Conservation (phyloP, 2,113 vertebrate genomes). For the Trichechus manatus region DNA sequence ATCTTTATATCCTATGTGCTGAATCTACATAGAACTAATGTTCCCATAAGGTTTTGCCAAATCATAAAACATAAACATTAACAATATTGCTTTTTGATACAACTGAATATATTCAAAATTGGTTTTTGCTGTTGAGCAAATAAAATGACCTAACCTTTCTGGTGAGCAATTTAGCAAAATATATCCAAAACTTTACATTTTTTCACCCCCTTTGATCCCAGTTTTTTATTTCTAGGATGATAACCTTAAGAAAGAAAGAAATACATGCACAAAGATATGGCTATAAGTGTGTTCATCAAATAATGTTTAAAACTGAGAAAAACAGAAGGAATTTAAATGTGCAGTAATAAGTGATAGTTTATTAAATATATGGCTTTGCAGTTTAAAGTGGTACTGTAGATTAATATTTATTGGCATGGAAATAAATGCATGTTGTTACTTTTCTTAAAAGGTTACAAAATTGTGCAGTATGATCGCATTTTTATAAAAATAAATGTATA, state of each 20-base stretch:
- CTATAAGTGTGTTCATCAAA: background rate
- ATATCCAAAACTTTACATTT: background rate
- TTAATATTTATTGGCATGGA: background rate
- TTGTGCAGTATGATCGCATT: background rate
- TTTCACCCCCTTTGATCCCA: background rate
- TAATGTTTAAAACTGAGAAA: background rate
- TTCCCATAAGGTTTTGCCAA: slow-evolving; percentile 39
- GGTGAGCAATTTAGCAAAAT: background rate
- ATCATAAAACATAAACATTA: background rate
- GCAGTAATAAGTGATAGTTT: background rate
- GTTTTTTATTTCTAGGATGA: background rate
- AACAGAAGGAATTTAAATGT: background rate
- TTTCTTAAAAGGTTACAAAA: background rate
- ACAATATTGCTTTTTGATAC: slow-evolving; percentile 3
- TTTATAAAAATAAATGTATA: background rate
- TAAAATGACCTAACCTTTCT: background rate
- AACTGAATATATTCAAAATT: background rate
- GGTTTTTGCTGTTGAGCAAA: background rate
- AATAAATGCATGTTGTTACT: background rate
- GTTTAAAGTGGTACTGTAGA: background rate
- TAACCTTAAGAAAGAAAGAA: background rate
- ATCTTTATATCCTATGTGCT: background rate
- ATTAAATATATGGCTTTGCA: background rate
- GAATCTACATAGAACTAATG: background rate
- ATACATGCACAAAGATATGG: background rate